Conservation (phyloP, 1,140 invertebrate species). For the Agrilus planipennis region DNA sequence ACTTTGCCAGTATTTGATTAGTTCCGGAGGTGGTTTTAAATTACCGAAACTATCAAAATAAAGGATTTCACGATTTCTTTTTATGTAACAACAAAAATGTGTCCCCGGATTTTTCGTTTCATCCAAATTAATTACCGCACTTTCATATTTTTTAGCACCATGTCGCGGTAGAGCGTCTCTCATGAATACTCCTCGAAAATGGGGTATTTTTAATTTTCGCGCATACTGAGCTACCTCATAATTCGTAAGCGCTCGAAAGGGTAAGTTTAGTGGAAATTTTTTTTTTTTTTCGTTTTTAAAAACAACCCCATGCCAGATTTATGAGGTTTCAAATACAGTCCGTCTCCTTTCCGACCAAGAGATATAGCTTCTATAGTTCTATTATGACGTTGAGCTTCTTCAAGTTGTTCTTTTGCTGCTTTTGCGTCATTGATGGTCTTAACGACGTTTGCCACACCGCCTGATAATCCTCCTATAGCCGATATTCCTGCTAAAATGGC, state of each 20-base stretch:
- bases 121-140: constrained; percentile 10
- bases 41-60: constrained; percentile 11
- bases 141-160: background rate
- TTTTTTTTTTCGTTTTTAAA: no score
- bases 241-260: background rate
- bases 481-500: constrained; percentile 31
- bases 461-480: constrained; percentile 25
- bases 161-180: constrained; percentile 4
- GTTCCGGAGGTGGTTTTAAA: constrained; percentile 8
- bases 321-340: constrained; percentile 24
- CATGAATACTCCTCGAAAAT: constrained; percentile 11
- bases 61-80: background rate
- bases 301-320: no score
- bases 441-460: constrained; percentile 24
- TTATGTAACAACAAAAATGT: constrained; percentile 3
- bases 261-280: constrained; percentile 3
- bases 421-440: constrained; percentile 25
- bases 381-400: constrained; percentile 28
- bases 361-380: constrained; percentile 25
- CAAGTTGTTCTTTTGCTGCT: constrained; percentile 18
- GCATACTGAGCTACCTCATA: background rate
- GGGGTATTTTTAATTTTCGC: background rate
- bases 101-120: background rate
- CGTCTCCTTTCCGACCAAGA: constrained; percentile 21
- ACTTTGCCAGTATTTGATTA: constrained; percentile 6